Evolutionary conservation across 2,113 vertebrate species (phyloP).

Genomic region (Arothron firmamentum): DNA sequence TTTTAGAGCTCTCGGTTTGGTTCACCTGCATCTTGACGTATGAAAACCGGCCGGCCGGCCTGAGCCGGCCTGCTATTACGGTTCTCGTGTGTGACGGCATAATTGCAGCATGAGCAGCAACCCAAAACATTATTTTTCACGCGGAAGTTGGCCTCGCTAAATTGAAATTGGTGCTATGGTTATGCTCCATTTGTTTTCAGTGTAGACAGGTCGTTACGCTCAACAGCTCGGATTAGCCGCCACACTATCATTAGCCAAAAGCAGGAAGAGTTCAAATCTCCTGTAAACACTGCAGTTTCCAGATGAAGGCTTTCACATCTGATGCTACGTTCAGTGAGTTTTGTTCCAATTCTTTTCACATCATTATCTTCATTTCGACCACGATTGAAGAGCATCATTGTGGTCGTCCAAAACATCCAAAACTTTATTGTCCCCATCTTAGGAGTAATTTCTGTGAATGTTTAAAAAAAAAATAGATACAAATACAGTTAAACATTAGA

Average conservation of each 20-base stretch:
- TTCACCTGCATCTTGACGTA: no score
- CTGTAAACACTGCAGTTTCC: background rate
- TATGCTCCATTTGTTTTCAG: background rate
- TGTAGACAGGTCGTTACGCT: background rate
- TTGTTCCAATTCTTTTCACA: no score
- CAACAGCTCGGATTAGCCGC: background rate
- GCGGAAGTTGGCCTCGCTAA: background rate
- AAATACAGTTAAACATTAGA: no score
- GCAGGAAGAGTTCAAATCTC: background rate
- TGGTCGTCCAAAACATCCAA: no score
- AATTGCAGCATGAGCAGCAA: background rate
- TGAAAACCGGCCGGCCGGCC: background rate
- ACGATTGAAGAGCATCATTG: no score
- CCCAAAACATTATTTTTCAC: background rate
- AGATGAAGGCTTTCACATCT: background rate
- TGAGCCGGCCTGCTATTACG: background rate
- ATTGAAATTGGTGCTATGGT: background rate
- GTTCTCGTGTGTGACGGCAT: background rate
- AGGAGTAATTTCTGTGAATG: no score
- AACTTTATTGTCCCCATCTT: no score
- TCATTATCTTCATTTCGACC: no score
- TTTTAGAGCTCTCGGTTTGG: no score
- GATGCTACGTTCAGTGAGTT: no score
- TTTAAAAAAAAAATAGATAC: no score
- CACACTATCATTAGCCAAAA: background rate